A percentile compares a stretch with the other conserved stretches of the same genome.
phyloP scores from a whole-genome alignment of 1,140 invertebrate genomes.

The Solenopsis invicta region DNA sequence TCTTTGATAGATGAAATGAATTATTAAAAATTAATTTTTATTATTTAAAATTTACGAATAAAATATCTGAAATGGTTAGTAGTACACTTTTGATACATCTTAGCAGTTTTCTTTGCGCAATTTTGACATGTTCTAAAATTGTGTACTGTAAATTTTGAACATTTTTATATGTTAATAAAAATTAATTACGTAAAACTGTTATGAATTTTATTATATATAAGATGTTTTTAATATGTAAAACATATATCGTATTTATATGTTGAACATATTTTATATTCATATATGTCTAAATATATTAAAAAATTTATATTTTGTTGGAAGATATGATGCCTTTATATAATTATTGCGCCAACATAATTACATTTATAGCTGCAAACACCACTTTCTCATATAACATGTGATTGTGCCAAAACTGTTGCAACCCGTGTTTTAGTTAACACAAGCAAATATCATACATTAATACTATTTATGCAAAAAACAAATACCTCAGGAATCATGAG shows the following conservation, averaged over 20 bases:
- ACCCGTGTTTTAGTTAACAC: not conserved
- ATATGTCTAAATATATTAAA: not conserved
- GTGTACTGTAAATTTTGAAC: constrained; percentile 7
- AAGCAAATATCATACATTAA: not conserved
- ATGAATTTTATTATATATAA: too few relatives aligned
- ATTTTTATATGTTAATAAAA: constrained; percentile 21
- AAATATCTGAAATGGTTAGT: too few relatives aligned
- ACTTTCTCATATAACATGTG: not conserved
- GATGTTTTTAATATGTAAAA: too few relatives aligned
- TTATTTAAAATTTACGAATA: too few relatives aligned
- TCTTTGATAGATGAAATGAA: not conserved
- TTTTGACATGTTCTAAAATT: not conserved
- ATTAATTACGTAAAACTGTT: not conserved
- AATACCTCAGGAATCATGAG: too few relatives aligned
- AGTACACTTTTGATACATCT: not conserved
- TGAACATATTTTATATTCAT: not conserved
- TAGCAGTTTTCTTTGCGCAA: not conserved
- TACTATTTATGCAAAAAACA: not conserved
- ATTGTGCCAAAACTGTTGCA: constrained; percentile 8
- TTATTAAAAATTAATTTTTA: not conserved
- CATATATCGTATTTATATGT: not conserved
- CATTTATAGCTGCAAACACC: not conserved
- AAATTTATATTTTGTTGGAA: not conserved
- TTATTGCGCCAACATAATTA: constrained; percentile 24
- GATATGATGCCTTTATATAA: not conserved